Percentiles rank a stretch among this genome's conserved stretches.
Conservation (phyloP, 2,797 vertebrate species). For the Sebastolobus alascanus region DNA sequence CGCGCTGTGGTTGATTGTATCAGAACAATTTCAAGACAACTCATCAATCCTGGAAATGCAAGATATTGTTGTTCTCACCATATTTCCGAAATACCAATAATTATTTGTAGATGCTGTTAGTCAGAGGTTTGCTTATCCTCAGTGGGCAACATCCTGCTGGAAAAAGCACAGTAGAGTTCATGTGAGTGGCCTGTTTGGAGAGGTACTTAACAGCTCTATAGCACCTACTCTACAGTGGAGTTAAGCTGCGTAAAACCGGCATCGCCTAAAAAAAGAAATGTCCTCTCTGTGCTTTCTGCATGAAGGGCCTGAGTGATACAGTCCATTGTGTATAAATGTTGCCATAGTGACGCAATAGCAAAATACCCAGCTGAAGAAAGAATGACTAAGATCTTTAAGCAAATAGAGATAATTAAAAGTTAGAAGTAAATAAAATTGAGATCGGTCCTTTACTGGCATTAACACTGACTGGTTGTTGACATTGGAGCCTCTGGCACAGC, state of each 20-base stretch:
- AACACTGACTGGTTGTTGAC: constrained; percentile 13
- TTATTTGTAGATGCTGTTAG: constrained; percentile 26
- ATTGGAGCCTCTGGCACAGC: not conserved
- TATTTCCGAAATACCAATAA: constrained; percentile 4
- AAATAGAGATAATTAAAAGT: not conserved
- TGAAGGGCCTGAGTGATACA: constrained; percentile 22
- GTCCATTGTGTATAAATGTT: constrained; percentile 27
- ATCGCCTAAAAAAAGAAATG: constrained; percentile 46
- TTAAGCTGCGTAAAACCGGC: constrained; percentile 50
- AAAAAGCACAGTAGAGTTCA: constrained; percentile 40
- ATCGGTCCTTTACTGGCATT: not conserved
- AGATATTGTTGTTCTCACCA: not conserved
- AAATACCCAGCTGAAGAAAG: not conserved
- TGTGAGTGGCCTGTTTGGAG: constrained; percentile 52
- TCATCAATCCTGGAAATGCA: not conserved
- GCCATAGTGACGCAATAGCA: not conserved
- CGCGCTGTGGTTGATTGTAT: not conserved
- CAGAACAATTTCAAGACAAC: not conserved
- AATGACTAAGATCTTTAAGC: not conserved
- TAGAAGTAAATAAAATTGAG: not conserved
- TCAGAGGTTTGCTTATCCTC: constrained; percentile 27
- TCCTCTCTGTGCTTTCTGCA: constrained; percentile 29
- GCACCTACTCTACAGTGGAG: constrained; percentile 44
- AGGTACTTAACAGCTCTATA: constrained; percentile 50
- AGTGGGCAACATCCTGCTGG: constrained; percentile 32